Conservation (phyloP, 2,113 vertebrate genomes). For the Alligator mississippiensis region DNA sequence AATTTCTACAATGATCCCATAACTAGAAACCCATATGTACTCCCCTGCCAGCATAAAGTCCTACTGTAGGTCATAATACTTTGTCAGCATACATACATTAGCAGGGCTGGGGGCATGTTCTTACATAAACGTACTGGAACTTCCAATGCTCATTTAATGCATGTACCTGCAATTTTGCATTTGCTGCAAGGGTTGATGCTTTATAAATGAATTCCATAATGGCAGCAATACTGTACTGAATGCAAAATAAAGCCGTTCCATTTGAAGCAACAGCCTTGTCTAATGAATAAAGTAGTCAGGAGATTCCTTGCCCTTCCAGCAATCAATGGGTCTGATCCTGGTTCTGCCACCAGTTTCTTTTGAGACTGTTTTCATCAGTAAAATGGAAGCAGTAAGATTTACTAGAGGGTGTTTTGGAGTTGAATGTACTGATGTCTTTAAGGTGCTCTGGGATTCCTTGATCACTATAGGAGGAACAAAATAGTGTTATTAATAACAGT, state of each 20-base stretch:
- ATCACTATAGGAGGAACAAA: not conserved
- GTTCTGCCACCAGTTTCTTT: not conserved
- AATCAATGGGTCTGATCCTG: not conserved
- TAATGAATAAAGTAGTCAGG: not conserved
- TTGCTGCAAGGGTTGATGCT: not conserved
- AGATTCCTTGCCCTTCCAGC: fast-evolving
- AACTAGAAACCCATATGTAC: not conserved
- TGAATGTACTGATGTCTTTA: not conserved
- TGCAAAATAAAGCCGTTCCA: not conserved
- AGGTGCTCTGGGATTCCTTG: not conserved
- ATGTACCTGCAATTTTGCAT: not conserved
- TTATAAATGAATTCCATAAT: not conserved
- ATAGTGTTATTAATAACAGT: not conserved
- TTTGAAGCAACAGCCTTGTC: not conserved
- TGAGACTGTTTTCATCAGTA: not conserved
- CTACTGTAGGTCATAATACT: not conserved
- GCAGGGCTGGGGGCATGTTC: not conserved
- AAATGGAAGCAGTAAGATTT: not conserved
- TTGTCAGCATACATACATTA: fast-evolving
- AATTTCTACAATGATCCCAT: not conserved
- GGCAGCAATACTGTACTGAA: fast-evolving
- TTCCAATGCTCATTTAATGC: not conserved
- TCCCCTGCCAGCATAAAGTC: not conserved
- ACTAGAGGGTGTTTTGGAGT: not conserved
- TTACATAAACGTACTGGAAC: not conserved